Conservation (phyloP, 2,888 invertebrate genomes). For the Drosophila dives region DNA sequence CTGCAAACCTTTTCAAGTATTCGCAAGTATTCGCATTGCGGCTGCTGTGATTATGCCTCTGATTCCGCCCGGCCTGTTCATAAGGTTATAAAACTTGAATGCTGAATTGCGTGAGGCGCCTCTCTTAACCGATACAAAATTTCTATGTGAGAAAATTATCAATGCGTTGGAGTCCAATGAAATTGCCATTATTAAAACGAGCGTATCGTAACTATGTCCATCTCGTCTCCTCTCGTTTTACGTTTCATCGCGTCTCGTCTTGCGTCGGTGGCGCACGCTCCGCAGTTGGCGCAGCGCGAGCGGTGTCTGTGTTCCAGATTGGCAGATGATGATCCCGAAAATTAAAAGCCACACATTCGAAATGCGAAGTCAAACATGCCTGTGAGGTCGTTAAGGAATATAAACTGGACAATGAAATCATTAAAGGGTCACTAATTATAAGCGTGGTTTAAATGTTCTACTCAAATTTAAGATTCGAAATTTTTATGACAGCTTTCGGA, state of each 20-base stretch:
- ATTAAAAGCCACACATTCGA: constrained; percentile 54
- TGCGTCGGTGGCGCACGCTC: constrained; percentile 40
- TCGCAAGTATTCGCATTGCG: constrained; percentile 7
- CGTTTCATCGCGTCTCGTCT: background rate
- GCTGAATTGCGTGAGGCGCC: constrained; percentile 82
- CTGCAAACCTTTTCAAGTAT: constrained; percentile 20
- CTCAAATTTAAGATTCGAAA: constrained; percentile 50
- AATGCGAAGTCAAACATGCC: constrained; percentile 45
- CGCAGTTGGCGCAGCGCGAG: constrained; percentile 14
- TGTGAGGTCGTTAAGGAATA: constrained; percentile 77
- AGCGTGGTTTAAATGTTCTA: constrained; percentile 54
- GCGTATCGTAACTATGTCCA: constrained; percentile 59
- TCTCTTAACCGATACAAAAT: constrained; percentile 71
- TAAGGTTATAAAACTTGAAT: constrained; percentile 80
- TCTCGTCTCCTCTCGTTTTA: constrained; percentile 10
- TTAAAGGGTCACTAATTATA: constrained; percentile 76
- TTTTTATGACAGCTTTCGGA: constrained; percentile 37
- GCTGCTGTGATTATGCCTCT: constrained; percentile 19
- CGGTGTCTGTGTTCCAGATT: constrained; percentile 30
- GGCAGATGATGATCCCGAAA: constrained; percentile 52
- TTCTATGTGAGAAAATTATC: constrained; percentile 82
- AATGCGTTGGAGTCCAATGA: constrained; percentile 82
- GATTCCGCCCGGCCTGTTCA: constrained; percentile 55
- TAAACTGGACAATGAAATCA: constrained; percentile 84
- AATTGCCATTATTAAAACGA: constrained; percentile 76